Evolutionary conservation across 2,113 vertebrate genomes (phyloP).

Genomic region (Coryphaenoides rupestris): DNA sequence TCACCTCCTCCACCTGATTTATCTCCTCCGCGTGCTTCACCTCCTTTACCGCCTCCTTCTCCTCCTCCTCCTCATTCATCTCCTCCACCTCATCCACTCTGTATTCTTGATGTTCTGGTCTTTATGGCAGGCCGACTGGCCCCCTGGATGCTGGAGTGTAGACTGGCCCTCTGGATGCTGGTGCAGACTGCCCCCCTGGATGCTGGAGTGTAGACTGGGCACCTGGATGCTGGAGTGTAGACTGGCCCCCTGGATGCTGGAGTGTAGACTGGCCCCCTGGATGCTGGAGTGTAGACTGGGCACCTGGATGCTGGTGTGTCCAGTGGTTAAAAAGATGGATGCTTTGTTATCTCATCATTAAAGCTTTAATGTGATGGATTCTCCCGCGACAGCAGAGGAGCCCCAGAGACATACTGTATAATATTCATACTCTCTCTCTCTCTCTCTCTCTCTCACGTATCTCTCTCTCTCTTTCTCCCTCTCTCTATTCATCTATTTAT

Average conservation of each 20-base stretch:
- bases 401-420: constrained; percentile 27
- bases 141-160: too few species aligned
- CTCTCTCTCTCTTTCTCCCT: not conserved
- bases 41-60: too few species aligned
- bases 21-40: too few species aligned
- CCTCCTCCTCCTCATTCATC: too few species aligned
- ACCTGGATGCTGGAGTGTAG: too few species aligned
- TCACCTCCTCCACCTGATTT: not conserved
- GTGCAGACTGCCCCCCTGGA: constrained; percentile 27
- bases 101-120: too few species aligned
- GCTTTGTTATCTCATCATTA: constrained; percentile 67
- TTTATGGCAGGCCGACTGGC: too few species aligned
- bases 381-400: constrained; percentile 37
- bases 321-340: constrained; percentile 57
- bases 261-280: not conserved
- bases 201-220: constrained; percentile 41
- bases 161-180: not conserved
- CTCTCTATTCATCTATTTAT: not conserved
- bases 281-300: constrained; percentile 12
- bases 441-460: not conserved
- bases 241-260: too few species aligned
- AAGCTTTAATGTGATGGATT: constrained; percentile 69
- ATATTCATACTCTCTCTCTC: not conserved
- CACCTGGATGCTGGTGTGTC: constrained; percentile 38
- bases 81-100: too few species aligned